A percentile compares a stretch with the other conserved stretches of the same genome.
Evolutionary conservation across 2,113 vertebrate species (phyloP).

Genomic region (Coturnix japonica): DNA sequence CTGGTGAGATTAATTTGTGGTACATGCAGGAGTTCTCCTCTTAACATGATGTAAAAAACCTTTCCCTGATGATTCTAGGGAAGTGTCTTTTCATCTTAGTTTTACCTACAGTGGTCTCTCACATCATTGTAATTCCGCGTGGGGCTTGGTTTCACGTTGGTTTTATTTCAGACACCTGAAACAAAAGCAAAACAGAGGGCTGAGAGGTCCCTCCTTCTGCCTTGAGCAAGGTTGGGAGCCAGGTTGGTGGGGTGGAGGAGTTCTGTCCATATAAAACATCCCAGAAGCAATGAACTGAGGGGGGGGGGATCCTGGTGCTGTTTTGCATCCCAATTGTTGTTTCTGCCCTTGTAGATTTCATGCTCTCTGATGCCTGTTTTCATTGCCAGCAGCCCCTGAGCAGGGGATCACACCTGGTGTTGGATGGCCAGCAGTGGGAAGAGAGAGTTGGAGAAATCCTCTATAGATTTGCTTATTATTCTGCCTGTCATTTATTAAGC

Average conservation of each 20-base stretch:
- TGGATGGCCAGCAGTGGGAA: neutral
- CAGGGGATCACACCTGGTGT: neutral
- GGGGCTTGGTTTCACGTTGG: neutral
- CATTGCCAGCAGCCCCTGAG: neutral
- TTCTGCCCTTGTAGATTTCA: slow-evolving; percentile 28
- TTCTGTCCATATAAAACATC: neutral
- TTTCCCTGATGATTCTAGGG: neutral
- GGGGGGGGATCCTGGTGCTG: neutral
- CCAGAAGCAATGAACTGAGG: neutral
- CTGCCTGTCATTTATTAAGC: neutral
- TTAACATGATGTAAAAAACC: neutral
- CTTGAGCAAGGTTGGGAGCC: neutral
- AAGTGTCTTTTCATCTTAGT: neutral
- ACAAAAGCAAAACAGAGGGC: neutral
- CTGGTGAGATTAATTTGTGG: neutral
- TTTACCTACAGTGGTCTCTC: neutral
- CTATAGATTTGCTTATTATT: neutral
- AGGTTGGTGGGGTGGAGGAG: fast-evolving
- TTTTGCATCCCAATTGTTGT: neutral
- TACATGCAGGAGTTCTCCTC: neutral
- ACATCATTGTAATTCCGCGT: neutral
- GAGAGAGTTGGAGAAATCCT: neutral
- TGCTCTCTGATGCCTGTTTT: neutral
- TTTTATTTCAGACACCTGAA: neutral
- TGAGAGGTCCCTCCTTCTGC: neutral